These are phyloP conservation scores for Allophyes oxyacanthae DNA, from an alignment of 2,888 invertebrate species.

Conservation along the genomic window DNA sequence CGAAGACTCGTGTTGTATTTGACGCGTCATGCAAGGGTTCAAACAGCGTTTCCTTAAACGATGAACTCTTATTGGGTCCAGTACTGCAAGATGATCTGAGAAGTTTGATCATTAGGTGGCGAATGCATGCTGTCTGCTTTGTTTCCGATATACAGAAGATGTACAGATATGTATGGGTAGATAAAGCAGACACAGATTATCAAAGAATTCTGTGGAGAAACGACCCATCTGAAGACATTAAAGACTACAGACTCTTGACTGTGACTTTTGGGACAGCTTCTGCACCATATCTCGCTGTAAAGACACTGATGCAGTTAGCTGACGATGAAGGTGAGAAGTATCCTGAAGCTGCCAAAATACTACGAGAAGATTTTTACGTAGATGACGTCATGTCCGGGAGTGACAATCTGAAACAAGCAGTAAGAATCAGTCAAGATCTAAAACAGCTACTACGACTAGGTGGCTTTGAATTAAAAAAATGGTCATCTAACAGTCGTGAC, in stretches of 20 bases:
- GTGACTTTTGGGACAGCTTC: conserved; percentile 46
- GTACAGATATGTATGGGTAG: conserved; percentile 46
- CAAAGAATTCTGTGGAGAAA: conserved; percentile 22
- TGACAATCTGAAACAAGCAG: conserved; percentile 2
- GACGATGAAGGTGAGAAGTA: conserved; percentile 18
- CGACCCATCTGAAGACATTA: too few relatives aligned
- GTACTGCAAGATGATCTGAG: conserved; percentile 48
- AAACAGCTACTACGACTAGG: neutral
- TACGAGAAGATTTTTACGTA: conserved; percentile 6
- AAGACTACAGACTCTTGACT: conserved; percentile 27
- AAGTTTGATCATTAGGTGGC: conserved; percentile 53
- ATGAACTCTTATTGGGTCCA: conserved; percentile 49
- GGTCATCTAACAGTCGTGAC: conserved; percentile 8
- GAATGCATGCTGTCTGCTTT: too few relatives aligned
- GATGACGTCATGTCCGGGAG: conserved; percentile 14
- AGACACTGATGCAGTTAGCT: conserved; percentile 13
- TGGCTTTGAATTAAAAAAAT: conserved; percentile 5
- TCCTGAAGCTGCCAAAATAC: conserved; percentile 11
- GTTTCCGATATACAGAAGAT: too few relatives aligned
- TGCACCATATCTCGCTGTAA: conserved; percentile 32
- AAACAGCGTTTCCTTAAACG: conserved; percentile 48
- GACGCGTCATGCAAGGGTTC: conserved; percentile 15
- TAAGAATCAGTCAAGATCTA: conserved; percentile 1
- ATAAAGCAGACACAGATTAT: conserved; percentile 19
- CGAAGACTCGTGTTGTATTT: conserved; percentile 7